Evolutionary conservation across 2,113 vertebrate genomes (phyloP).

Genomic region (Tachysurus fulvidraco): DNA sequence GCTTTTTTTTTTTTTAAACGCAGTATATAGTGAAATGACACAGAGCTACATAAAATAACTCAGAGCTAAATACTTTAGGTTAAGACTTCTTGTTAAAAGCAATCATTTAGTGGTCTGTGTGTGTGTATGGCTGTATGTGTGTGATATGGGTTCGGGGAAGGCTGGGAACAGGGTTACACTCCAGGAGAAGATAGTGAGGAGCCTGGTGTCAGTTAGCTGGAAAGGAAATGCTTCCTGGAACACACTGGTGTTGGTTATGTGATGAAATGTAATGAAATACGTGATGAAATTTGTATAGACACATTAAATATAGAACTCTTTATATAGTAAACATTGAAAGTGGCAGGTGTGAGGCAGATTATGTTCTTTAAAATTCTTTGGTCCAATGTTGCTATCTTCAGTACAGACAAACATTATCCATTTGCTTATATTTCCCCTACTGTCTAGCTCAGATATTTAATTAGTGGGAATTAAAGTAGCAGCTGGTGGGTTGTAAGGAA

Average conservation of each 20-base stretch:
- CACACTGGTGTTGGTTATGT: background rate
- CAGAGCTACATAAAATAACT: too few relatives aligned
- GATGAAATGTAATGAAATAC: slow-evolving; percentile 15
- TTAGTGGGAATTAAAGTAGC: slow-evolving; percentile 35
- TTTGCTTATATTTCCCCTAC: background rate
- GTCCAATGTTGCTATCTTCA: background rate
- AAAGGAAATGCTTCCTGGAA: background rate
- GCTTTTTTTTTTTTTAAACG: too few relatives aligned
- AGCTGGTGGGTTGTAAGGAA: slow-evolving; percentile 6
- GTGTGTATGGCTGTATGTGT: background rate
- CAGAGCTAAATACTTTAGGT: too few relatives aligned
- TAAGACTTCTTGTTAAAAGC: background rate
- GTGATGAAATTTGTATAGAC: slow-evolving; percentile 16
- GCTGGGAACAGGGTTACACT: background rate
- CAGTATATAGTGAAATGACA: too few relatives aligned
- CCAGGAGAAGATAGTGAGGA: background rate
- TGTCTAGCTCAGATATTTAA: slow-evolving; percentile 8
- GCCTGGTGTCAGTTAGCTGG: background rate
- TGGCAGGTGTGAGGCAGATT: background rate
- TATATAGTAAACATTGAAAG: slow-evolving; percentile 7
- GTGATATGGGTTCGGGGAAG: background rate
- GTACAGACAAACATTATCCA: background rate
- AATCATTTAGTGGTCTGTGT: background rate
- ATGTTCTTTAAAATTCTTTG: slow-evolving; percentile 3
- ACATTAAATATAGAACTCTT: slow-evolving; percentile 10